Conservation (phyloP, 2,113 vertebrate species). For the Amblyornis subalaris region DNA sequence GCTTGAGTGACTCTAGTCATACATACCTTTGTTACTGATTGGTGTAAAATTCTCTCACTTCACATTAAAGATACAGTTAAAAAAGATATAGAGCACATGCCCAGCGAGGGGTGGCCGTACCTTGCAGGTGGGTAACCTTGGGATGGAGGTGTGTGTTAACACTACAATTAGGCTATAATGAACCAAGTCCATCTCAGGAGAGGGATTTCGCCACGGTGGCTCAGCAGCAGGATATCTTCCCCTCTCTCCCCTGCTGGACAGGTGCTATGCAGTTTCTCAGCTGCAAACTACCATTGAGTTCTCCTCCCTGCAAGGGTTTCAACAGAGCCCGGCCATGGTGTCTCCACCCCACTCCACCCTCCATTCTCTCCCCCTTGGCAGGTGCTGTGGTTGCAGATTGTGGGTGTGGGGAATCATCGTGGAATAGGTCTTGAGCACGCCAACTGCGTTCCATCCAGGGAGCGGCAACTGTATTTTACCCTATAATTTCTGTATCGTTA, state of each 20-base stretch:
- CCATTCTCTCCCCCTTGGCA: neutral
- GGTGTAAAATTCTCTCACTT: neutral
- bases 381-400: neutral
- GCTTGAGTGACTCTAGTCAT: neutral
- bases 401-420: neutral
- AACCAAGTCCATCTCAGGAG: neutral
- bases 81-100: neutral
- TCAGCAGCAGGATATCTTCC: neutral
- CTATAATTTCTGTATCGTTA: neutral
- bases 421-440: neutral
- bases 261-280: neutral
- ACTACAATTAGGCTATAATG: neutral
- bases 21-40: neutral
- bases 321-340: neutral
- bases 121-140: neutral
- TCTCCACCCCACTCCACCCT: neutral
- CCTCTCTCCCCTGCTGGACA: neutral
- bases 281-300: neutral
- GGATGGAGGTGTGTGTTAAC: neutral
- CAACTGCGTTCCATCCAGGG: neutral
- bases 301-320: neutral
- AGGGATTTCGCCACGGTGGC: neutral
- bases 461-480: neutral
- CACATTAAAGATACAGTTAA: neutral
- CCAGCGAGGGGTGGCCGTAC: neutral